Evolutionary conservation across 2,797 vertebrate species (phyloP), one percentile per base, ranked within the genome.

Genomic region (Helostoma temminkii): DNA sequence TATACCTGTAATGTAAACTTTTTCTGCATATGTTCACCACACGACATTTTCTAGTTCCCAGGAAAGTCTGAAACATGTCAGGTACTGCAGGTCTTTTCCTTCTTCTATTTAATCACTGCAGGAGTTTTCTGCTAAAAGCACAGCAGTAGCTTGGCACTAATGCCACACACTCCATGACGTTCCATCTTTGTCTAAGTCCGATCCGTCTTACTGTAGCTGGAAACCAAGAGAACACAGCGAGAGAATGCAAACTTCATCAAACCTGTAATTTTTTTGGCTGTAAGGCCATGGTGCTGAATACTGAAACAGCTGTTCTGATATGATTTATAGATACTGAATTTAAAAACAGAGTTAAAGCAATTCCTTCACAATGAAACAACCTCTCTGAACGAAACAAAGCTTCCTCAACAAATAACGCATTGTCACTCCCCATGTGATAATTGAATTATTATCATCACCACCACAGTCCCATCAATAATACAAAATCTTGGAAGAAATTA

Each of bases 81-180:
- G 34, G 21, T 41, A 26, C 61, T 37, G 65, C 58, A 47, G 59
- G 54, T 58, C 54, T 57, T 68, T 68, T 52, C 41, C 6, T 21
- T 42, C 45, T 55, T 62, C 50, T 47, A 47, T 55, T 74, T 36
- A 45, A 59, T 54, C 66, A 34, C 66, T 28, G 56, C 69, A 60
- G 75, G 72, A 46, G 62, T 34, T 78, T n/a, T 58, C 52, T 57
- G 19, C 71, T 47, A 34, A 41, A 69, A 14, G 42, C 72, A 59
- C 55, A 81, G 74, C 71, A 25, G 71, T 2, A 30, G 21, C 41
- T 12, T 32, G 12, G 43, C 10, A n/a, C 19, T 58, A 68, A 74
- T 15, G 59, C 66, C 70, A 71, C 68, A 64, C 70, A 6, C 70
- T 62, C 66, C 61, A 48, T 19, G 54, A 46, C 30, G 28, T 56